Percentiles rank a stretch among this genome's conserved stretches.
phyloP scores from a whole-genome alignment of 2,113 vertebrate genomes.

The Sinocyclocheilus anophthalmus region DNA sequence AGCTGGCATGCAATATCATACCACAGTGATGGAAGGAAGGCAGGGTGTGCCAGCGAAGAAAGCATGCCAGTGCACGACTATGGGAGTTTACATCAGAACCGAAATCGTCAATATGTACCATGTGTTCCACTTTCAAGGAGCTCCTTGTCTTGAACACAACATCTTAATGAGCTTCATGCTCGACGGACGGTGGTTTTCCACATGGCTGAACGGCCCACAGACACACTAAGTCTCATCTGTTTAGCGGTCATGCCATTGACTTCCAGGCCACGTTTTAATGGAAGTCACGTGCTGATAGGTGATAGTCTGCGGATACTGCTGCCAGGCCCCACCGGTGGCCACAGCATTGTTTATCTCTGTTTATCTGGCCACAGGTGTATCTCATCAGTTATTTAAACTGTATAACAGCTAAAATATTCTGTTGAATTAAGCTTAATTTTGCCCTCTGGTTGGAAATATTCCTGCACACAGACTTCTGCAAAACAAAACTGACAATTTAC shows the following conservation, averaged over 20 bases:
- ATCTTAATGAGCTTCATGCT: conserved; percentile 40
- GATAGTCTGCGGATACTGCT: not conserved
- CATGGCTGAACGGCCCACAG: conserved; percentile 5
- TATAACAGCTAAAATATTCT: not conserved
- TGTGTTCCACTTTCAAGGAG: not conserved
- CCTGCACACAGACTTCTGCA: not conserved
- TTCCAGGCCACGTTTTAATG: conserved; percentile 29
- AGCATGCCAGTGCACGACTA: conserved; percentile 17
- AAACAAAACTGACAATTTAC: not conserved
- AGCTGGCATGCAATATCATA: conserved; percentile 57
- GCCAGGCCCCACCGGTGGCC: not conserved
- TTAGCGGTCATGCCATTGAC: conserved; percentile 12
- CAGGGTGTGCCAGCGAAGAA: conserved; percentile 42
- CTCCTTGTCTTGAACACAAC: conserved; percentile 26
- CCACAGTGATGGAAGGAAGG: conserved; percentile 60
- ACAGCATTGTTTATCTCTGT: not conserved
- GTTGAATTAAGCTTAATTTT: not conserved
- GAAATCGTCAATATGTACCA: conserved; percentile 40
- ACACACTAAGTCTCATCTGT: conserved; percentile 6
- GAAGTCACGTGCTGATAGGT: conserved; percentile 33
- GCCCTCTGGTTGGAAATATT: not conserved
- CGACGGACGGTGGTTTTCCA: not conserved
- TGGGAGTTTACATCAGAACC: conserved; percentile 45
- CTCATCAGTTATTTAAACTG: conserved; percentile 24
- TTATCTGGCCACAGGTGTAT: conserved; percentile 1